These are phyloP conservation scores for Dendropsophus ebraccatus DNA, from an alignment of 2,113 vertebrate species.

Conservation along the genomic window DNA sequence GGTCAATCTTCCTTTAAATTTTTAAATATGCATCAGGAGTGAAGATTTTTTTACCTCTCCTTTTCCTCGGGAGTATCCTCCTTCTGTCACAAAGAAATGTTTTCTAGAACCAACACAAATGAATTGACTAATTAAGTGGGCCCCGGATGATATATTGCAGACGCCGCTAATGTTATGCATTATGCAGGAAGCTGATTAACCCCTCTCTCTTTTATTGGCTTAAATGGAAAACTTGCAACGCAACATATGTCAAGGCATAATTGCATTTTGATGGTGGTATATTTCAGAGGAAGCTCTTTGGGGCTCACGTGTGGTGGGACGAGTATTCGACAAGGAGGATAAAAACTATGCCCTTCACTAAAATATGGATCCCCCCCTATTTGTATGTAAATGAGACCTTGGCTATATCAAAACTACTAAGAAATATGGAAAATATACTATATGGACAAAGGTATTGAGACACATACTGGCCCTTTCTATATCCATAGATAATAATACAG, in stretches of 20 bases:
- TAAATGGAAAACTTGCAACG: not conserved
- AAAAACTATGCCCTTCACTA: not conserved
- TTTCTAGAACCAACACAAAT: conserved; percentile 32
- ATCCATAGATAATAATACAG: no score
- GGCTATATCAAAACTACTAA: not conserved
- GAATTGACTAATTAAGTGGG: conserved; percentile 39
- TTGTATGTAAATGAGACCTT: not conserved
- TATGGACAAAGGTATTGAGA: no score
- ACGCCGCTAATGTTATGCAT: conserved; percentile 25
- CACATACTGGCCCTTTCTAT: no score
- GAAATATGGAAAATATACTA: no score
- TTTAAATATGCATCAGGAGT: conserved; percentile 21
- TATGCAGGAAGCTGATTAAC: conserved; percentile 30
- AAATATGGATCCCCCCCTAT: not conserved
- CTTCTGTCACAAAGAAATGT: conserved; percentile 32
- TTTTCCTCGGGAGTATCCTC: conserved; percentile 27
- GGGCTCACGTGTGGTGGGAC: not conserved
- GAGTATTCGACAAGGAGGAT: not conserved
- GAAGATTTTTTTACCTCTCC: conserved; percentile 18
- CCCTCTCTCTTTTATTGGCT: not conserved
- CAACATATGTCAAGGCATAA: not conserved
- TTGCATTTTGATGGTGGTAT: conserved; percentile 8
- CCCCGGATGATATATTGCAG: not conserved
- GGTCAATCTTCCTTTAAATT: conserved; percentile 43
- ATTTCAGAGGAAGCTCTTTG: not conserved